Conservation (phyloP, 2,797 vertebrate genomes). For the Macropodus opercularis region DNA sequence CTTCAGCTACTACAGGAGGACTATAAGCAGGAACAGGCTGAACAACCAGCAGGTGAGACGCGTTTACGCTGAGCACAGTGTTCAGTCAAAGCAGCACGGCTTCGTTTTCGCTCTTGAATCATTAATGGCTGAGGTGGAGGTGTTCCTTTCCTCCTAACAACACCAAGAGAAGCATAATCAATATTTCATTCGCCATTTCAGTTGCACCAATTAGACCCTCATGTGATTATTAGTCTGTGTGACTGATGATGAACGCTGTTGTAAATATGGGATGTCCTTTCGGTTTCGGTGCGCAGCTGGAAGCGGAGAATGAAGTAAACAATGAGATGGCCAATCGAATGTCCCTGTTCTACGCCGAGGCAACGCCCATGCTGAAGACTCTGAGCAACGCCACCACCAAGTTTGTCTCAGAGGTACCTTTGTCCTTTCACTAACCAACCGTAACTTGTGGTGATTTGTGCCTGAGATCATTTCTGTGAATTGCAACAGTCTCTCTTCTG, state of each 20-base stretch:
- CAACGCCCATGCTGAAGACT: conserved; percentile 93
- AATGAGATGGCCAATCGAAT: conserved; percentile 95
- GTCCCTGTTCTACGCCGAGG: conserved; percentile 93
- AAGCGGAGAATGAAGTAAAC: conserved; percentile 91
- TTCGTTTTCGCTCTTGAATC: conserved; percentile 25
- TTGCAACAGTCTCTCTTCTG: too few relatives aligned
- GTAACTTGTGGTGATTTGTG: too few relatives aligned
- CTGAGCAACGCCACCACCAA: conserved; percentile 93
- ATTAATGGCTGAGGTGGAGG: conserved; percentile 25
- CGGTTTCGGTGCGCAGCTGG: conserved; percentile 76
- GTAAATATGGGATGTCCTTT: not conserved
- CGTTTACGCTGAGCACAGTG: conserved; percentile 6
- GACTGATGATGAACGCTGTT: not conserved
- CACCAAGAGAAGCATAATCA: conserved; percentile 14
- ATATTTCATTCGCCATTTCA: conserved; percentile 16
- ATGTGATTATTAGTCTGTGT: not conserved
- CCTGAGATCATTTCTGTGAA: too few relatives aligned
- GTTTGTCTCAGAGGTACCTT: conserved; percentile 89
- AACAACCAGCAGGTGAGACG: conserved; percentile 89
- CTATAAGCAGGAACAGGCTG: conserved; percentile 90
- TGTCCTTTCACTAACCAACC: too few relatives aligned
- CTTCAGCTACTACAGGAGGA: conserved; percentile 94
- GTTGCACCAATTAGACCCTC: conserved; percentile 10
- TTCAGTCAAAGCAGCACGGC: not conserved
- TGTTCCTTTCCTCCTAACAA: conserved; percentile 11